Evolutionary conservation across 2,888 invertebrate genomes (phyloP), one percentile per base, ranked within the genome.

Genomic region (Pyrochroa serraticornis): DNA sequence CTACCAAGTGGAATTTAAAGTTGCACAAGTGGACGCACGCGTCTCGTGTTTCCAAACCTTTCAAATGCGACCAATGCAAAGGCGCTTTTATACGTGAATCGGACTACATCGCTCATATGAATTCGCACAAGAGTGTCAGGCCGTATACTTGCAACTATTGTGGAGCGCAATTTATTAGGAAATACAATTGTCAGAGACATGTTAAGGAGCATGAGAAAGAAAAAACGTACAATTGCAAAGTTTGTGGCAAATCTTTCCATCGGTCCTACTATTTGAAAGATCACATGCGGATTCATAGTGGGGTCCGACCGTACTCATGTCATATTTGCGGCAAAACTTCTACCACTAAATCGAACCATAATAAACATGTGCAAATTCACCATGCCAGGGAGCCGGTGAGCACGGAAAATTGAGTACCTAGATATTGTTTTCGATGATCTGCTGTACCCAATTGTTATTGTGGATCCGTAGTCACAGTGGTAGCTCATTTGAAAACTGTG

Each of bases 121-220:
- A 93, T 80, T 86, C 93, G 33, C 93, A 94, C 81, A 88, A 89
- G 65, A 89, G 91, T 58, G 87, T 92, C 38, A 85, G 90, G 47
- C 93, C 92, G 1, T 94, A 89, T 79, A 93, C 93, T 0, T 94
- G 94, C 78, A 93, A 94, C 78, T 89, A 91, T 77, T 94, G 94
- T 79, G 94, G 94, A 37, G 90, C 92, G 60, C 90, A 92, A 79
- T 94, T 94, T 79, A 92, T 92, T 60, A 83, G 93, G 58, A 93
- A 93, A 76, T 92, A 91, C 78, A 94, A 94, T 79, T 93, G 93
- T 75, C 86, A 91, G 74, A 83, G 93, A 37, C 94, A 95, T 77
- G 89, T 93, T 5, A 84, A 86, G 39, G 93, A 94, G 71, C 94
- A 95, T 79, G 91, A 91, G 71, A 88, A 85, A 71, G 88, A 85